Evolutionary conservation across 2,888 invertebrate species (phyloP), one percentile per base, ranked within the genome.

Genomic region (Bombyx huttoni): DNA sequence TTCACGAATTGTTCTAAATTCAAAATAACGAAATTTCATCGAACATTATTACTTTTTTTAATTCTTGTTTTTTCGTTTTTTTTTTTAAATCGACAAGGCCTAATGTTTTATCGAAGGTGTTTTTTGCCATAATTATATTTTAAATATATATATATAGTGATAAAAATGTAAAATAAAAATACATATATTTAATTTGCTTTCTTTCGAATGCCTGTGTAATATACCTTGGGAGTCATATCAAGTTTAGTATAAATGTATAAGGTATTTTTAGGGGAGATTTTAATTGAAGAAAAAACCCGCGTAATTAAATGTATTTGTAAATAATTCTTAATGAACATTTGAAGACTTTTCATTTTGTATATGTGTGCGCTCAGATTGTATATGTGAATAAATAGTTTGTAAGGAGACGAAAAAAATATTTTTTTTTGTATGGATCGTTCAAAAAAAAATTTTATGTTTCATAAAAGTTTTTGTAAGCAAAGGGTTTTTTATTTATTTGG

Each of bases 301-400:
- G 24, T 24, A 3, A 24, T 24, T 24, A 24, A 24, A 24, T 24
- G 24, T 24, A 24, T 24, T 67, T 70, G 70, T 71, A 70, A 54
- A 72, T 72, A 73, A 61, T 57, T 24, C 2, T 10, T 40, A 40
- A 40, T 40, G 12, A 40, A 40, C 12, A 40, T 10, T 40, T 40
- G 8, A 40, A 40, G 40, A 40, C 9, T 40, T 49, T 47, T 48
- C 10, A 49, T 71, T 79, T 78, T 86, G 82, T 85, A 82, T 76
- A 86, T 85, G 83, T 84, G 85, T 80, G 86, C 81, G 80, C 71
- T 73, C 69, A 66, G 70, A 74, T 69, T 81, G 82, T 86, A 82
- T 78, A 81, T 83, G 83, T 86, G 81, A 76, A 69, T 65, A 70
- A 72, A 70, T 71, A 63, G 75, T 73, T 71, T 61, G 63, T 71